Evolutionary conservation across 2,113 vertebrate genomes (phyloP), one percentile per base, ranked within the genome.

Genomic region (Verasper variegatus): DNA sequence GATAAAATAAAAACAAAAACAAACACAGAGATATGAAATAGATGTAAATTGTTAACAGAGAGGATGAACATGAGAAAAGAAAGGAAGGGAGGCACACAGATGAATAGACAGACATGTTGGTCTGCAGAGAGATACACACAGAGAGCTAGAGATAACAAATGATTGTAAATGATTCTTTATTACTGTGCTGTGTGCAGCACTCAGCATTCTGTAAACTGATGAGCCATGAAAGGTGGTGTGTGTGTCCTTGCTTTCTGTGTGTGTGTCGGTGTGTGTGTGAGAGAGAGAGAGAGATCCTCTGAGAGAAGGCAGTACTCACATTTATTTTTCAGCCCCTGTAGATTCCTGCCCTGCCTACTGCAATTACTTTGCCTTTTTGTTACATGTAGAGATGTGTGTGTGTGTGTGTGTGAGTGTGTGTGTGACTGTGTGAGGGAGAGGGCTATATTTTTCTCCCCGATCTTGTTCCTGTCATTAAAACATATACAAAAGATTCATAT

Each of bases 191-290:
- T 84, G 76, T 84, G 75, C 74, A 79, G 68, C 71, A 71, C 78
- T 90, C 85, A 90, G 83, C 86, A 73, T 62, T 90, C 79, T 84
- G 73, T 74, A 77, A 86, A 87, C 83, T 73, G 83, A 88, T 86
- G 89, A 89, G 85, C 79, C 81, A 42, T 86, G 73, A 68, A 74
- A 60, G 58, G 13, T 24, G 3, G 60, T 59, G 51, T 57, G 60
- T 68, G 56, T 71, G 52, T 23, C 5, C 6, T 20, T 9, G 9
- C 35, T 79, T 71, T 74, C 60, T 75, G 55, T 74, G 17, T 26
- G 57, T 59, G 14, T 66, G 68, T 68, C n/a, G n/a, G 62, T 54
- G 61, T 63, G 31, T 51, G 45, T 68, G 56, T 72, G 73, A 76
- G 52, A n/a, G 54, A 23, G 10, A n/a, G 21, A 5, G 21, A 23